These are phyloP conservation scores for Cyphomyrmex costatus DNA, from an alignment of 1,140 invertebrate species.

Conservation along the genomic window DNA sequence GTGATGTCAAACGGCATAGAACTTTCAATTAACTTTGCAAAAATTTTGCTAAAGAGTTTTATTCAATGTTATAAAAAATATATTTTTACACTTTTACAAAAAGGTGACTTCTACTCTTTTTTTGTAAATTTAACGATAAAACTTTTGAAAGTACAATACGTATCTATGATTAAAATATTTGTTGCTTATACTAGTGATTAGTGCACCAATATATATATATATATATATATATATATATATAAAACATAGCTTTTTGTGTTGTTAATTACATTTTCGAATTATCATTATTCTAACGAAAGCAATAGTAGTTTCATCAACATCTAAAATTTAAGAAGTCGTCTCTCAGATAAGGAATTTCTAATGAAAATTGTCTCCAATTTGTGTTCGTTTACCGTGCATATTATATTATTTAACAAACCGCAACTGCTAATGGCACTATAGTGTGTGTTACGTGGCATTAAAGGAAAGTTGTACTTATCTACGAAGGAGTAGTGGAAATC, in stretches of 20 bases:
- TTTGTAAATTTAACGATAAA: neutral
- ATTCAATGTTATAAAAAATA: neutral
- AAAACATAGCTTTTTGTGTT: too few relatives aligned
- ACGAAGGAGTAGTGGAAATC: conserved; percentile 45
- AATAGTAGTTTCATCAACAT: neutral
- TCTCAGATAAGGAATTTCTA: neutral
- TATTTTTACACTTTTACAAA: too few relatives aligned
- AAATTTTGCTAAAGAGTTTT: neutral
- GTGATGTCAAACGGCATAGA: neutral
- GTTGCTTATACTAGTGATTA: neutral
- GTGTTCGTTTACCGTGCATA: neutral
- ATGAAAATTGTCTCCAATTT: conserved; percentile 17
- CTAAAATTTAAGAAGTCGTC: neutral
- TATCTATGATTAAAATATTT: neutral
- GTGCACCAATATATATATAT: neutral
- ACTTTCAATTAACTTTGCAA: neutral
- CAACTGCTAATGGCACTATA: neutral
- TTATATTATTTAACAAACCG: conserved; percentile 29
- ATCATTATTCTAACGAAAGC: neutral
- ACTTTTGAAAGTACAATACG: neutral
- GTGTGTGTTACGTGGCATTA: conserved; percentile 42
- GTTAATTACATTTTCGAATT: neutral
- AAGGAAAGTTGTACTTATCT: conserved; percentile 43
- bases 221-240: neutral
- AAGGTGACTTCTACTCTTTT: neutral